phyloP scores from a whole-genome alignment of 2,888 invertebrate species.

The Diabrotica balteata region DNA sequence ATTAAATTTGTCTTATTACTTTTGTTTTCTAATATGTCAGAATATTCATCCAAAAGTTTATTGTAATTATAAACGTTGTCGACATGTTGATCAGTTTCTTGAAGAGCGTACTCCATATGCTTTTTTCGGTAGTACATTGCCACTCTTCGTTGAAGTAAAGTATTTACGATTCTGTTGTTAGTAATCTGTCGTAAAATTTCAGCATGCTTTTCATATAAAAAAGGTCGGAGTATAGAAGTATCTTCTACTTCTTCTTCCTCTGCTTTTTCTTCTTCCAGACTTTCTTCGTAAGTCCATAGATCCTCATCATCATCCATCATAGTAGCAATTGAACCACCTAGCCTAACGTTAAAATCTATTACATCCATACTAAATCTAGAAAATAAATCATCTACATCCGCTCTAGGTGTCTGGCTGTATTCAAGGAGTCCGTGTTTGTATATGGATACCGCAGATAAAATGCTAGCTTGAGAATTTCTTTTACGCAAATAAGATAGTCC shows the following conservation, averaged over 20 bases:
- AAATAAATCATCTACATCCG: no score
- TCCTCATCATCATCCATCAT: no score
- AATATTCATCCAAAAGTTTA: slow-evolving; percentile 48
- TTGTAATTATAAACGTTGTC: slow-evolving; percentile 50
- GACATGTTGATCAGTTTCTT: slow-evolving; percentile 46
- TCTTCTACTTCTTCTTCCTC: slow-evolving; percentile 31
- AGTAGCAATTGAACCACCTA: no score
- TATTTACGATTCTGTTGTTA: slow-evolving; percentile 45
- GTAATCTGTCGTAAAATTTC: slow-evolving; percentile 29
- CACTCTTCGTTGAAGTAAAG: slow-evolving; percentile 53
- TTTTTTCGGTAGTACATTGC: slow-evolving; percentile 53
- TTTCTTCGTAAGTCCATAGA: not conserved
- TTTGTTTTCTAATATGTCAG: slow-evolving; percentile 40
- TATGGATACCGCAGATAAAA: no score
- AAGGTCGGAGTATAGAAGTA: slow-evolving; percentile 33
- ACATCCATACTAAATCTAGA: no score
- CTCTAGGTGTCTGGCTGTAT: no score
- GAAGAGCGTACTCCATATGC: slow-evolving; percentile 54
- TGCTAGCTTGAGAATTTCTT: no score
- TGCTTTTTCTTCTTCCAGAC: slow-evolving; percentile 34
- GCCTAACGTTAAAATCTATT: no score
- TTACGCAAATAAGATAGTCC: no score
- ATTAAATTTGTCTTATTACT: slow-evolving; percentile 40
- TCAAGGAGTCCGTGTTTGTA: no score
- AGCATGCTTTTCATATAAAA: slow-evolving; percentile 39